Conservation (phyloP, 2,888 invertebrate genomes). For the Drosophila flavopinicola region DNA sequence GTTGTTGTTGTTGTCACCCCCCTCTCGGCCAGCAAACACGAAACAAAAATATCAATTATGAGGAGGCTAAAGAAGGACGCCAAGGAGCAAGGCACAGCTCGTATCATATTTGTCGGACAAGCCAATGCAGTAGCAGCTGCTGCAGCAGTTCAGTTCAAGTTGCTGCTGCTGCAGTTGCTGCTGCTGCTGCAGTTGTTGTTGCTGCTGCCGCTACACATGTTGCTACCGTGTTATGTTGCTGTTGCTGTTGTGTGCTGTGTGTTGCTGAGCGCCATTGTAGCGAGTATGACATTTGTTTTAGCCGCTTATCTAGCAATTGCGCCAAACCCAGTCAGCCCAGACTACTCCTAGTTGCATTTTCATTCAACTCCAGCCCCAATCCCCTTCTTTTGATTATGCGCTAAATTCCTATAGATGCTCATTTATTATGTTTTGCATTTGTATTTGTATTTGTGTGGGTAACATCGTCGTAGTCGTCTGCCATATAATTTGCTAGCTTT, state of each 20-base stretch:
- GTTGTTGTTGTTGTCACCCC: conserved; percentile 20
- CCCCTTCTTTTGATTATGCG: conserved; percentile 62
- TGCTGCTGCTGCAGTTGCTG: conserved; percentile 45
- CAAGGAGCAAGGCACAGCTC: conserved; percentile 47
- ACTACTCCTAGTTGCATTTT: conserved; percentile 34
- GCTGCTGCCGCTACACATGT: conserved; percentile 62
- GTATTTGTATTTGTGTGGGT: not conserved
- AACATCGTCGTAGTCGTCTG: conserved; percentile 20
- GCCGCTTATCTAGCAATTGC: conserved; percentile 66
- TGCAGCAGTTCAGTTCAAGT: conserved; percentile 7
- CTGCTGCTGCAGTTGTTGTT: conserved; percentile 38
- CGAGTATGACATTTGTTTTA: conserved; percentile 76
- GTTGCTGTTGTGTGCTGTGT: conserved; percentile 27
- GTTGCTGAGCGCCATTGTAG: conserved; percentile 42
- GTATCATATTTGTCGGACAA: conserved; percentile 78
- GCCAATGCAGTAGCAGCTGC: conserved; percentile 57
- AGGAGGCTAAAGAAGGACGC: conserved; percentile 71
- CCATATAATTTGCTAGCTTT: conserved; percentile 70
- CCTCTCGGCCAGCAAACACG: conserved; percentile 30
- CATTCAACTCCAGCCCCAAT: conserved; percentile 29
- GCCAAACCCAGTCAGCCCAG: conserved; percentile 44
- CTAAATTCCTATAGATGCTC: conserved; percentile 72
- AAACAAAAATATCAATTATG: conserved; percentile 77
- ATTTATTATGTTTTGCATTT: conserved; percentile 65
- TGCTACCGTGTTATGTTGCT: conserved; percentile 68